Conservation (phyloP, 2,113 vertebrate species). For the Myotis lucifugus region DNA sequence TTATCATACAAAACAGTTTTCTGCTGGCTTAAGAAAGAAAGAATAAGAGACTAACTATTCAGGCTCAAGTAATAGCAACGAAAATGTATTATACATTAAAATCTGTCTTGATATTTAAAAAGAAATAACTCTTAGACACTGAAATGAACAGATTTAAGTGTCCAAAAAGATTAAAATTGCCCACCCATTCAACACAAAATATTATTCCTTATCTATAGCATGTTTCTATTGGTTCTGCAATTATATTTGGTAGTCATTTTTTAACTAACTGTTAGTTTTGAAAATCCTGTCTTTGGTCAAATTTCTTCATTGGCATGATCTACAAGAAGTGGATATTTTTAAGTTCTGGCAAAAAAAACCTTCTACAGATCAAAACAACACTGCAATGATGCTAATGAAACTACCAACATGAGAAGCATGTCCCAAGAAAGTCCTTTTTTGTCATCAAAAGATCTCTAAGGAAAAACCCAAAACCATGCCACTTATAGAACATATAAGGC, state of each 20-base stretch:
- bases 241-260: constrained; percentile 39
- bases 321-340: constrained; percentile 41
- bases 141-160: constrained; percentile 63
- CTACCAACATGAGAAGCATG: constrained; percentile 8
- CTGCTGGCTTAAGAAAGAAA: constrained; percentile 41
- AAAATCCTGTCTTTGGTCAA: constrained; percentile 51
- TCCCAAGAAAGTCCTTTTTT: constrained; percentile 2
- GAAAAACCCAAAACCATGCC: neutral
- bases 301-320: constrained; percentile 19
- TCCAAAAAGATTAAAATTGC: constrained; percentile 50
- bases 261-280: constrained; percentile 39
- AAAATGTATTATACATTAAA: constrained; percentile 68
- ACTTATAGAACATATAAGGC: constrained; percentile 5
- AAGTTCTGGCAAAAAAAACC: constrained; percentile 38
- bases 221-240: constrained; percentile 32
- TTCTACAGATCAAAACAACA: constrained; percentile 55
- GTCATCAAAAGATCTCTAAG: neutral
- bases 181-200: constrained; percentile 55
- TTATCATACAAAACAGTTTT: constrained; percentile 4
- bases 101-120: constrained; percentile 67
- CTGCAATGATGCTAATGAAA: constrained; percentile 52
- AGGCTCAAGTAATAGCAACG: constrained; percentile 51
- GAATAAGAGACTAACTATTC: constrained; percentile 48
- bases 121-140: constrained; percentile 60
- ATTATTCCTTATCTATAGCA: constrained; percentile 49